A percentile compares a stretch with the other conserved stretches of the same genome.
phyloP scores from a whole-genome alignment of 2,888 invertebrate genomes.

The Amphipyra tragopoginis region DNA sequence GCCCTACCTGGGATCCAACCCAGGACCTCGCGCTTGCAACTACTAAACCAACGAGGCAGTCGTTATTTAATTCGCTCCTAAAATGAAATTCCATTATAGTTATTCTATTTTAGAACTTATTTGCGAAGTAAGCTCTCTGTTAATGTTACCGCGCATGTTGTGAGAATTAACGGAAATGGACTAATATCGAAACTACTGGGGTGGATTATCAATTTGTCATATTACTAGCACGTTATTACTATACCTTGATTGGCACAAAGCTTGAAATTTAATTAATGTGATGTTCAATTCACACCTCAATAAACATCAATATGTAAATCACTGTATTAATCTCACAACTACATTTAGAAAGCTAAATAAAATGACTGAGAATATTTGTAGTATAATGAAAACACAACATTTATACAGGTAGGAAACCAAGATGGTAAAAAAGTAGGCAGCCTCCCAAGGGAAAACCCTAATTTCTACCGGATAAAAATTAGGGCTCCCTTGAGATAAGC shows the following conservation, averaged over 20 bases:
- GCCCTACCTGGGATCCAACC: too few species aligned
- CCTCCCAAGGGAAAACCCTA: constrained; percentile 43
- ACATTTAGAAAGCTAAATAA: neutral
- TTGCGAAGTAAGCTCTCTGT: constrained; percentile 7
- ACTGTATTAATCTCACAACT: too few species aligned
- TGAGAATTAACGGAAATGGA: constrained; percentile 7
- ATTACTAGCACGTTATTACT: neutral
- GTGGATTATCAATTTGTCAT: constrained; percentile 10
- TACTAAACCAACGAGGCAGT: too few species aligned
- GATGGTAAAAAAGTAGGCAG: constrained; percentile 43
- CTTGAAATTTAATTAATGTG: too few species aligned
- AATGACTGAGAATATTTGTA: constrained; percentile 4
- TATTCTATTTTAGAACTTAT: constrained; percentile 15
- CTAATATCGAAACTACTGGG: constrained; percentile 1
- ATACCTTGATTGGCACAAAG: too few species aligned
- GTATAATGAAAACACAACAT: constrained; percentile 29
- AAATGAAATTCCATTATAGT: too few species aligned
- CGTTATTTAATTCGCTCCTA: too few species aligned
- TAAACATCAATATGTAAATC: too few species aligned
- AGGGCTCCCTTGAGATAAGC: constrained; percentile 42
- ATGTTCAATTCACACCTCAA: too few species aligned
- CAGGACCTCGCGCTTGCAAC: too few species aligned
- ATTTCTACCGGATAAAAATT: constrained; percentile 53
- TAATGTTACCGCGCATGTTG: constrained; percentile 2
- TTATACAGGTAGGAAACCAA: constrained; percentile 35